These are phyloP conservation scores for Anoncus sp. DNA, from an alignment of 2,888 invertebrate species.

Conservation along the genomic window DNA sequence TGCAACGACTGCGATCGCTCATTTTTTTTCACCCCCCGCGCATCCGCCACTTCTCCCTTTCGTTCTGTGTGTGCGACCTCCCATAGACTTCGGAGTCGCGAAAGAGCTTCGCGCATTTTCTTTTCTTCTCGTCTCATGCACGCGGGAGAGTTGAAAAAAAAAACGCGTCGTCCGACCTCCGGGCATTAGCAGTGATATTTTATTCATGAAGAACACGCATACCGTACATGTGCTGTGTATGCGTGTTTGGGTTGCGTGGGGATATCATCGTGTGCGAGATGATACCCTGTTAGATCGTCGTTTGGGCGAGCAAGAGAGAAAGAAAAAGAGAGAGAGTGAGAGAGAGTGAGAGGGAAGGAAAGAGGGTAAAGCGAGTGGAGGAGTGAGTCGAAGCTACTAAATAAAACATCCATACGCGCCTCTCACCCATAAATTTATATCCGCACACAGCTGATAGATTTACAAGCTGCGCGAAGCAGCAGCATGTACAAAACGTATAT, in stretches of 20 bases:
- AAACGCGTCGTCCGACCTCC: constrained; percentile 80
- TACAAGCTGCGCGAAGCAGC: constrained; percentile 78
- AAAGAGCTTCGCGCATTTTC: constrained; percentile 24
- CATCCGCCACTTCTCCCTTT: constrained; percentile 35
- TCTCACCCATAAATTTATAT: constrained; percentile 81
- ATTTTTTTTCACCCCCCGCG: constrained; percentile 65
- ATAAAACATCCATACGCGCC: constrained; percentile 82
- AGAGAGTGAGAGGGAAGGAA: constrained; percentile 31
- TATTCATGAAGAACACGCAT: constrained; percentile 80
- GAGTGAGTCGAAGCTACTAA: constrained; percentile 77
- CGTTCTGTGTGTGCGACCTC: constrained; percentile 25
- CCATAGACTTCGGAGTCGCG: constrained; percentile 15
- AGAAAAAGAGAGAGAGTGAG: constrained; percentile 24
- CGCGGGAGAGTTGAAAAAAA: constrained; percentile 70
- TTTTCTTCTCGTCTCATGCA: constrained; percentile 42
- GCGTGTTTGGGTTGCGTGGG: constrained; percentile 3
- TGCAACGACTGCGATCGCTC: constrained; percentile 76
- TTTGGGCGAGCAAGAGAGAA: constrained; percentile 34
- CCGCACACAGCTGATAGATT: constrained; percentile 80
- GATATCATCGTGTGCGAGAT: constrained; percentile 32
- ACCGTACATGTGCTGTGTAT: constrained; percentile 2
- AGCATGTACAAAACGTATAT: constrained; percentile 3
- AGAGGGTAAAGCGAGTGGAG: constrained; percentile 54
- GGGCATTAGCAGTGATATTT: constrained; percentile 82
- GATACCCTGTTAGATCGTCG: constrained; percentile 34